Base-by-base conservation (phyloP, 2,113 vertebrate genomes). In the Plecturocebus donacophilus region DNA sequence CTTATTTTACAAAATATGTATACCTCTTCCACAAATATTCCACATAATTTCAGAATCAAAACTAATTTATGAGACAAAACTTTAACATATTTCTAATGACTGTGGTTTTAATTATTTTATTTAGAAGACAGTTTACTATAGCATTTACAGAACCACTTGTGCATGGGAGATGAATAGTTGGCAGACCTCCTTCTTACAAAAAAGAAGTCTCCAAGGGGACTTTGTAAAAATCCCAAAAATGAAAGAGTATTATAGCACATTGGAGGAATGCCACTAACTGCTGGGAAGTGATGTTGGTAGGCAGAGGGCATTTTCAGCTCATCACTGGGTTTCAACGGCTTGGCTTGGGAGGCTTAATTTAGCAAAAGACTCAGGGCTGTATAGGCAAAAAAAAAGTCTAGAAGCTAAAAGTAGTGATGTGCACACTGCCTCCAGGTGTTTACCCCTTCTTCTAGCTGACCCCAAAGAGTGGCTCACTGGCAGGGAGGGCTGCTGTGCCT, bases 1-100 rank as follows among this genome's bases (percentile, higher is more conserved):
- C 3, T 73, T 89, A 56, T 32, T 85, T 87, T 40, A 81, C 77
- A 79, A 96, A 95, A 79, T 92, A 88, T 10, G 8, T 89, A 45
- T 81, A 52, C 14, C 4, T 93, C 8, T 38, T 58, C 45, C 45
- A 2, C 85, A 96, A 73, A 16, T 30, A 52, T 3, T 94, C 30
- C 19, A 83, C 42, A 25, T 23, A 56, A 21, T 87, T 47, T 91
- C 75, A 94, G 42, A 95, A 73, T 52, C 21, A 91, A 42, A 87
- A 73, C 58, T 77, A 52, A 81, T 93, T 23, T 68, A 66, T 82
- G 45, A 96, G n/a, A 87, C 12, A 85, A 95, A 77, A 21, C 8
- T 81, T 81, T 68, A 91, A 45, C 8, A 27, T 77, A n/a, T 77
- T 76, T 42, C 70, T 66, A 95, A n/a, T 25, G 27, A 86, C 25